Conservation (phyloP, 1,140 invertebrate species). For the Lepidostoma basale region DNA sequence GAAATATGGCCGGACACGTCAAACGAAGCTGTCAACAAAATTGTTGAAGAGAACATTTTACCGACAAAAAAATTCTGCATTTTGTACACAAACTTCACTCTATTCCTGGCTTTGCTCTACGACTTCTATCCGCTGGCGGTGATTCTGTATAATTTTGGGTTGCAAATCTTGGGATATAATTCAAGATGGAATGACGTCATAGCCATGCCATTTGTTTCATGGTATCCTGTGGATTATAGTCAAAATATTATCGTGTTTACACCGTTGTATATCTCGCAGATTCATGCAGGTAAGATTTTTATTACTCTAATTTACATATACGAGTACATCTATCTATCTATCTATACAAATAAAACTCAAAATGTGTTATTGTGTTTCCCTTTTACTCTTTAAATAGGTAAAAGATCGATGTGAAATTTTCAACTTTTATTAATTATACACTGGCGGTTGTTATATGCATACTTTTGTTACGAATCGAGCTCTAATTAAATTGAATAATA, state of each 20-base stretch:
- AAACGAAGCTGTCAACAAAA: not conserved
- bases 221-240: constrained; percentile 32
- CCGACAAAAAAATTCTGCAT: constrained; percentile 14
- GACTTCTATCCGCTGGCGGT: constrained; percentile 20
- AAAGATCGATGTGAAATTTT: too few species aligned
- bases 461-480: too few species aligned
- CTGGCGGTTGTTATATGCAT: too few species aligned
- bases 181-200: not conserved
- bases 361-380: too few species aligned
- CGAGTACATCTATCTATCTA: too few species aligned
- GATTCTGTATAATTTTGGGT: too few species aligned
- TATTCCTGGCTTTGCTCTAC: not conserved
- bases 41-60: constrained; percentile 7
- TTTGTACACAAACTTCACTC: constrained; percentile 22
- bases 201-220: constrained; percentile 25
- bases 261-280: constrained; percentile 25
- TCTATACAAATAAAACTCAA: too few species aligned
- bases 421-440: too few species aligned
- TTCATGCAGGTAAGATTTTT: constrained; percentile 32
- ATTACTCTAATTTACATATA: too few species aligned
- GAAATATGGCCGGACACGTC: constrained; percentile 21
- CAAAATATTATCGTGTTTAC: not conserved
- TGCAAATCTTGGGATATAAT: too few species aligned
- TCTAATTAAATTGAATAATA: too few species aligned
- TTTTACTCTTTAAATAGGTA: too few species aligned